Percentiles rank a stretch among this genome's conserved stretches.
These are phyloP conservation scores for Agapornis canus DNA, from an alignment of 2,797 vertebrate genomes.

Conservation along the genomic window DNA sequence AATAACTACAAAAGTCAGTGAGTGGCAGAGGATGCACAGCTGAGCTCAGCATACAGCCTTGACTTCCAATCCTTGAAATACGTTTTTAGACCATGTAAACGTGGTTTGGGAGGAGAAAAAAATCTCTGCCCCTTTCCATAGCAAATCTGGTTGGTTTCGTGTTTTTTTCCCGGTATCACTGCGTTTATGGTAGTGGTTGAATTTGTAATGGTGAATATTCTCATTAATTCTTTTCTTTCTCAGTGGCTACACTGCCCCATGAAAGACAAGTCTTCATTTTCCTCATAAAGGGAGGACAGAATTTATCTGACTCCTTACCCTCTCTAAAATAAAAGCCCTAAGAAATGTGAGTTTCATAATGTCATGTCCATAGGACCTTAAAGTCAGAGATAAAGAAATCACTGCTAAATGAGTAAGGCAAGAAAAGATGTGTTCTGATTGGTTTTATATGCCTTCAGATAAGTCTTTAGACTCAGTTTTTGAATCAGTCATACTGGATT, in stretches of 20 bases:
- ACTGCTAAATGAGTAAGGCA: background rate
- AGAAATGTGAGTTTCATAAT: background rate
- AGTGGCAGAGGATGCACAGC: background rate
- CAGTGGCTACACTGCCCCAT: background rate
- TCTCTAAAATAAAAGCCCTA: background rate
- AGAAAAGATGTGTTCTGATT: background rate
- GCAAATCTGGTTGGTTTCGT: background rate
- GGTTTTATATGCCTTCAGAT: background rate
- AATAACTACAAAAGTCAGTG: background rate
- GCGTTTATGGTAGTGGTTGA: background rate
- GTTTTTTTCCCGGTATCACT: background rate
- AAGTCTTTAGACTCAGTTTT: background rate
- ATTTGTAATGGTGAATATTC: background rate
- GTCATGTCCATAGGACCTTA: background rate
- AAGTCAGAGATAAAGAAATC: background rate
- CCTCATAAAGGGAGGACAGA: background rate
- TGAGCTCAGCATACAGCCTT: background rate
- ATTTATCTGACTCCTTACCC: background rate
- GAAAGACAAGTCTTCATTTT: background rate
- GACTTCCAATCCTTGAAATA: background rate
- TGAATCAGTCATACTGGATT: background rate
- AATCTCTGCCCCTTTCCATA: background rate
- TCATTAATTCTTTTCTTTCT: background rate
- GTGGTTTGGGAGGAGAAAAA: background rate
- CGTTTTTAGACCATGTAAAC: background rate